phyloP scores from a whole-genome alignment of 2,113 vertebrate genomes.

The Xenopus borealis region DNA sequence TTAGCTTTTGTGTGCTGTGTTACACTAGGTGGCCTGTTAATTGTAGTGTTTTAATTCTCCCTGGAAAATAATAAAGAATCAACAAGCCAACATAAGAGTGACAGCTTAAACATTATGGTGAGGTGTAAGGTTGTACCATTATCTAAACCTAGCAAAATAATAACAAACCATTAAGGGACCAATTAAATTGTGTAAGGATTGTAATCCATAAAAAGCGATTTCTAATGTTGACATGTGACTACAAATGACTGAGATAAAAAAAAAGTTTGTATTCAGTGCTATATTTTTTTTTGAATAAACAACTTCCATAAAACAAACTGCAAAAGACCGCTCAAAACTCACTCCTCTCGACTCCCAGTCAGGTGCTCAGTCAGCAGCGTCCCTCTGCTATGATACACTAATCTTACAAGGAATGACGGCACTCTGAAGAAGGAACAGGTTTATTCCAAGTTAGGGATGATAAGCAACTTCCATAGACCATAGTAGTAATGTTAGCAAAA shows the following conservation, averaged over 20 bases:
- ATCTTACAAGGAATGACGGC: no score
- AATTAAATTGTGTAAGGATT: conserved; percentile 31
- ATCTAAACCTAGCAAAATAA: conserved; percentile 12
- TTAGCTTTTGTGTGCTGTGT: not conserved
- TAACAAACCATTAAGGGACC: conserved; percentile 24
- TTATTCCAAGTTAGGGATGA: no score
- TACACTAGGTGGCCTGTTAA: conserved; percentile 19
- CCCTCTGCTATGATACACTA: no score
- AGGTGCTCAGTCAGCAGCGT: no score
- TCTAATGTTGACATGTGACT: not conserved
- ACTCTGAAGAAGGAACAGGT: no score
- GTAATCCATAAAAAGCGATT: not conserved
- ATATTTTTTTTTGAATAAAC: no score
- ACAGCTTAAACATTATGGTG: conserved; percentile 6
- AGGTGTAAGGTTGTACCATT: conserved; percentile 8
- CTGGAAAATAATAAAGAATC: conserved; percentile 14
- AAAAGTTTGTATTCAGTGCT: not conserved
- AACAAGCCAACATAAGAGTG: conserved; percentile 15
- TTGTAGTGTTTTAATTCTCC: conserved; percentile 14
- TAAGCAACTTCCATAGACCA: no score
- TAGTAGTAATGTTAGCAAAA: no score
- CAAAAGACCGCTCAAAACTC: no score
- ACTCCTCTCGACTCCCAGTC: no score
- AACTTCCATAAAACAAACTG: no score
- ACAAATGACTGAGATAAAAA: not conserved